Evolutionary conservation across 2,888 invertebrate genomes (phyloP).

Genomic region (Mesoligia furuncula): DNA sequence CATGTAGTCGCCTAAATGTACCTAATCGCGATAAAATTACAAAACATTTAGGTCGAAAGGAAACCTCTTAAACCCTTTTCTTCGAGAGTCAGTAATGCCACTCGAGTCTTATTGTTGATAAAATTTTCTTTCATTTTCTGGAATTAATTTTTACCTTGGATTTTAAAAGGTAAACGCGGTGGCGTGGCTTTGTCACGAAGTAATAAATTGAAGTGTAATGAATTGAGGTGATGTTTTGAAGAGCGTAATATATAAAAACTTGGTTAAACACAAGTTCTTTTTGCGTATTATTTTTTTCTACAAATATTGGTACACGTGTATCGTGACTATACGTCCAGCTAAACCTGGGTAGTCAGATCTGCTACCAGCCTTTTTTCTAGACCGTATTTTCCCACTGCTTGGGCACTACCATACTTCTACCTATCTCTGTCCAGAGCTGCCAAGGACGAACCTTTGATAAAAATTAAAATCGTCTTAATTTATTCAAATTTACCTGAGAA

Average conservation of each 20-base stretch:
- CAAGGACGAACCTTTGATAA: too few relatives aligned
- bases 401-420: neutral
- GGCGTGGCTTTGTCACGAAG: neutral
- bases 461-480: too few relatives aligned
- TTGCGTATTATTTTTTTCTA: neutral
- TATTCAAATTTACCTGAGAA: too few relatives aligned
- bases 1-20: too few relatives aligned
- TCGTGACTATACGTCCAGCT: neutral
- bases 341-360: neutral
- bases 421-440: neutral
- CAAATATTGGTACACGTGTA: neutral
- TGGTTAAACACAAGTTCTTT: neutral
- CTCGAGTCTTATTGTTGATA: slow-evolving; percentile 1
- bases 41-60: slow-evolving; percentile 1
- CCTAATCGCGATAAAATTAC: slow-evolving; percentile 9
- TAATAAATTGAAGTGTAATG: slow-evolving; percentile 1
- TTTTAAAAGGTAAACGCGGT: neutral
- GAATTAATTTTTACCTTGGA: slow-evolving; percentile 3
- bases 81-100: slow-evolving; percentile 1
- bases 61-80: slow-evolving; percentile 17
- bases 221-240: neutral
- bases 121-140: slow-evolving; percentile 11
- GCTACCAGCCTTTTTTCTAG: neutral
- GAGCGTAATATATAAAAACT: too few relatives aligned
- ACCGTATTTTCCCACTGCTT: neutral